Conservation (phyloP, 2,888 invertebrate genomes). For the Diarsia brunnea region DNA sequence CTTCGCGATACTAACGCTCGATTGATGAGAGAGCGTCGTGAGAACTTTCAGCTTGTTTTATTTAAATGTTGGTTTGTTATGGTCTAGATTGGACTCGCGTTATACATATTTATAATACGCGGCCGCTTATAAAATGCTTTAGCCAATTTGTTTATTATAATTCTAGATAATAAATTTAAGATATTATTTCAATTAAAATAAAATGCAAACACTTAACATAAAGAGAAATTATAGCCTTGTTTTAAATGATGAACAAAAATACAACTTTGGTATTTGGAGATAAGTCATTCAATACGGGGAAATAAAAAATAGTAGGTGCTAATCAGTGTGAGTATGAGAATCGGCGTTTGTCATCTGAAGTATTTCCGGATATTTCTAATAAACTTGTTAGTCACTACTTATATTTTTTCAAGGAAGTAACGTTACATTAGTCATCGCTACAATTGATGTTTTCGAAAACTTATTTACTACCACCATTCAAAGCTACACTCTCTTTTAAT, state of each 20-base stretch:
- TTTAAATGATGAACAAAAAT: constrained; percentile 31
- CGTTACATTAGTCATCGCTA: constrained; percentile 64
- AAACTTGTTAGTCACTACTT: constrained; percentile 64
- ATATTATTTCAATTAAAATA: constrained; percentile 35
- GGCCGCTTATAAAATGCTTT: constrained; percentile 40
- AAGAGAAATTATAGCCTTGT: constrained; percentile 30
- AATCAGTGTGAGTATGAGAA: constrained; percentile 51
- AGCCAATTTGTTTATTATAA: constrained; percentile 34
- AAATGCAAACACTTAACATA: constrained; percentile 34
- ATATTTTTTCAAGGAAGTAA: constrained; percentile 61
- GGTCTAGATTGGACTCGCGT: constrained; percentile 62
- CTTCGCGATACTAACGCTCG: constrained; percentile 62
- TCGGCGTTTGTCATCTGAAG: constrained; percentile 62
- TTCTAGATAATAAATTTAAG: constrained; percentile 34
- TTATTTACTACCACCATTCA: constrained; percentile 48
- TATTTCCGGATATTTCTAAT: constrained; percentile 67
- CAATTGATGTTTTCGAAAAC: constrained; percentile 52
- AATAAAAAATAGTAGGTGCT: constrained; percentile 51
- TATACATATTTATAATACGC: constrained; percentile 48
- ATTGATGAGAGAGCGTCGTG: constrained; percentile 67
- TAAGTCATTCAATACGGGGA: constrained; percentile 45
- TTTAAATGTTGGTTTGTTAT: constrained; percentile 61
- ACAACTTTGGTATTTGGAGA: constrained; percentile 34
- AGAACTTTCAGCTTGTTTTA: constrained; percentile 64
- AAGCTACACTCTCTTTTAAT: constrained; percentile 51